Base-by-base conservation (phyloP, 2,113 vertebrate species). In the Prietella phreatophila region DNA sequence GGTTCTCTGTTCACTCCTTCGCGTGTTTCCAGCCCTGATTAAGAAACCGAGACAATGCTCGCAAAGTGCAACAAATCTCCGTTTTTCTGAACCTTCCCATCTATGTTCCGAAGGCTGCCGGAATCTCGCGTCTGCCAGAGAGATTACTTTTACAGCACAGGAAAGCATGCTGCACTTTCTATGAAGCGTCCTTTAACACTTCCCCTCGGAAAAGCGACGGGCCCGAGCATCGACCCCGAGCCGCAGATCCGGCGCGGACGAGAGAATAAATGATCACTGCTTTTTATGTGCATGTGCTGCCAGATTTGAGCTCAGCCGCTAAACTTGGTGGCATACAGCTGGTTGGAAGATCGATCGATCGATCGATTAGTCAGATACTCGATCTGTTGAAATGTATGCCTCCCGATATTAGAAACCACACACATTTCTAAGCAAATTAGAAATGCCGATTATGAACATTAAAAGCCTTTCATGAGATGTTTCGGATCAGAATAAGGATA, bases 251-350 rank as follows among this genome's bases (percentile, higher is more conserved):
- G 89, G 90, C 14, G 60, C 93, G 91, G 85, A 89, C 89, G 88
- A 30, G 83, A 91, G 90, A 88, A 92, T 78, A 93, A 94, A 93
- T 94, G 92, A 93, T 90, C 86, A 90, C 92, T 91, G 89, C 92
- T 92, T 94, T 91, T 94, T 90, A 93, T 92, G 93, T 91, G 92
- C 86, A 91, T 91, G 86, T 92, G 92, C 85, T 91, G 91, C 90
- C 92, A 93, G 92, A 93, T 93, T 94, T 92, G 79, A 89, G 91
- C 92, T 91, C 93, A 93, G 93, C 93, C 93, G 94, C 90, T 94
- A 94, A 95, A 93, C 91, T 92, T 89, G 76, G 88, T 84, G 58
- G 90, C 90, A 90, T 93, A 93, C 82, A 88, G 88, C 61, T 90
- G 90, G 91, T 93, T 89, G 91, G 91, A 89, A 92, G 89, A 92